Evolutionary conservation across 1,140 invertebrate species (phyloP).

Genomic region (Danaus melanippus): DNA sequence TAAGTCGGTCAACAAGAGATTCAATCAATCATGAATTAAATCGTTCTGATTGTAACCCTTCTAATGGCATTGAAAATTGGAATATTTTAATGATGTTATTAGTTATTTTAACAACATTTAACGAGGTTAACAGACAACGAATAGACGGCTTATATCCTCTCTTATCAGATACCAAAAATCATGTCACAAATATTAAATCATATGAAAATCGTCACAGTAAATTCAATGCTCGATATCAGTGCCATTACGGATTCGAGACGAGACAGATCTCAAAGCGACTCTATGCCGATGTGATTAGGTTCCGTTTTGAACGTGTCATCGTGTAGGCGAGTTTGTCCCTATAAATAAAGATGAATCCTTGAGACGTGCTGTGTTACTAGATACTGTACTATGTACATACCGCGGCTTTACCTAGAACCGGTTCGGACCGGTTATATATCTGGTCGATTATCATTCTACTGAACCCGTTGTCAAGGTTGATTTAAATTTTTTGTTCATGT

Average conservation of each 20-base stretch:
- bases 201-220: slow-evolving; percentile 16
- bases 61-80: slow-evolving; percentile 24
- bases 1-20: no score
- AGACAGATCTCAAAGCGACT: neutral
- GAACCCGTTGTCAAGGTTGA: no score
- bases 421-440: slow-evolving; percentile 11
- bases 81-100: no score
- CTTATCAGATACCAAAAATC: neutral
- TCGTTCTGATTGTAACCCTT: slow-evolving; percentile 7
- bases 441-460: no score
- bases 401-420: slow-evolving; percentile 23
- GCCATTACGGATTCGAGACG: slow-evolving; percentile 10
- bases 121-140: neutral
- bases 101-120: no score
- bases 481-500: no score
- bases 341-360: slow-evolving; percentile 37
- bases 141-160: neutral
- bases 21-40: no score
- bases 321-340: slow-evolving; percentile 20
- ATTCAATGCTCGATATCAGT: slow-evolving; percentile 19
- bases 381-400: slow-evolving; percentile 22
- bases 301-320: slow-evolving; percentile 4
- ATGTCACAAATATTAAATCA: slow-evolving; percentile 11
- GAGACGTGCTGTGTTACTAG: slow-evolving; percentile 24
- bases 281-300: slow-evolving; percentile 9